Evolutionary conservation across 2,797 vertebrate species (phyloP).

Genomic region (Microtus agrestis): DNA sequence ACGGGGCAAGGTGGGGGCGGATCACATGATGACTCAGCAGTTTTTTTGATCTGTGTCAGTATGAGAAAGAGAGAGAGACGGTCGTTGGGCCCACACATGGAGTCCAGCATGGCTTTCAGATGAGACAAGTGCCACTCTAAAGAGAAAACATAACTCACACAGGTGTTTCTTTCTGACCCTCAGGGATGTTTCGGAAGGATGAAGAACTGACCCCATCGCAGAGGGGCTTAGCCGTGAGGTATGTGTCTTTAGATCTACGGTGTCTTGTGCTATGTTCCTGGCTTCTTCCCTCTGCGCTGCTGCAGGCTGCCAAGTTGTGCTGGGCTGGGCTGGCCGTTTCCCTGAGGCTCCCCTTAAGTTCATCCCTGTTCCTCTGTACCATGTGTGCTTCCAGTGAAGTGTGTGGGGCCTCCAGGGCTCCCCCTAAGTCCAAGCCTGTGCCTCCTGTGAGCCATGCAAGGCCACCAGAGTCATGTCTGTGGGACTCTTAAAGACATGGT

Average conservation of each 20-base stretch:
- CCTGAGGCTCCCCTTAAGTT: neutral
- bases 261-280: fast-evolving
- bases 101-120: neutral
- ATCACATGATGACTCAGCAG: neutral
- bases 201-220: slow-evolving; percentile 93
- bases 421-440: neutral
- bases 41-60: neutral
- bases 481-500: neutral
- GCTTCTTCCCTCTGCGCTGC: neutral
- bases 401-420: no score
- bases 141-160: neutral
- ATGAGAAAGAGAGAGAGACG: neutral
- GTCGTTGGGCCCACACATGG: neutral
- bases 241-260: neutral
- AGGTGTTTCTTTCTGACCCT: slow-evolving; percentile 66
- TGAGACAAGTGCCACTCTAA: neutral
- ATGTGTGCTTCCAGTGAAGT: neutral
- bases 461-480: fast-evolving
- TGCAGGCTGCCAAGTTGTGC: neutral
- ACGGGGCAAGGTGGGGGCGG: neutral
- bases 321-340: fast-evolving
- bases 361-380: fast-evolving
- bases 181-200: slow-evolving; percentile 95
- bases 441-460: neutral
- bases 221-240: slow-evolving; percentile 96